Evolutionary conservation across 2,113 vertebrate genomes (phyloP).

Genomic region (Charadrius vociferus): DNA sequence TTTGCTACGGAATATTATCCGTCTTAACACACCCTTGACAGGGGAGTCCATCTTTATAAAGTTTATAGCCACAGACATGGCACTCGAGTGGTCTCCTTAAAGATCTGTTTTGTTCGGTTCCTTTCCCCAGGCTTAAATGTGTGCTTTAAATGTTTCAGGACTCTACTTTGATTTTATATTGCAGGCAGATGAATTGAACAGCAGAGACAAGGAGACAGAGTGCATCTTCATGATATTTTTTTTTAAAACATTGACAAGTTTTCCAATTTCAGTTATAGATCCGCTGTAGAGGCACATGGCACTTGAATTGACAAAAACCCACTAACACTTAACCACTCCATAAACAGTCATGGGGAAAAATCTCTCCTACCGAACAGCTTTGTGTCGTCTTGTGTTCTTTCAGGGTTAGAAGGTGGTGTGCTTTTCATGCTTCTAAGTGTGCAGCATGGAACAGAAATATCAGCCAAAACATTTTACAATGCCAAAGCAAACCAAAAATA

Average conservation of each 20-base stretch:
- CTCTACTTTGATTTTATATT: not conserved
- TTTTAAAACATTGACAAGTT: not conserved
- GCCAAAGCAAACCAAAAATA: not conserved
- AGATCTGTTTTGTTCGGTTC: not conserved
- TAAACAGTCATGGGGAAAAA: constrained; percentile 15
- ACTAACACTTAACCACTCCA: not conserved
- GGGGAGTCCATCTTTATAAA: constrained; percentile 1
- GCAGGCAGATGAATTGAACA: not conserved
- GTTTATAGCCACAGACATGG: not conserved
- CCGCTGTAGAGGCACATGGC: not conserved
- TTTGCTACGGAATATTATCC: not conserved
- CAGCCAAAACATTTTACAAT: not conserved
- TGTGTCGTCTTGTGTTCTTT: not conserved
- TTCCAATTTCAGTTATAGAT: not conserved
- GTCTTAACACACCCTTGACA: constrained; percentile 29
- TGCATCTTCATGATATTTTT: not conserved
- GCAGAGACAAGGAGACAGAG: not conserved
- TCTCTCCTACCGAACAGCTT: constrained; percentile 36
- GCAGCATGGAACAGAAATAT: not conserved
- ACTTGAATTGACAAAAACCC: not conserved
- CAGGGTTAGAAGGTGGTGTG: constrained; percentile 10
- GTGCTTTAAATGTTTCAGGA: not conserved
- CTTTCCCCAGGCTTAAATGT: constrained; percentile 32
- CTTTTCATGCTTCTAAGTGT: not conserved
- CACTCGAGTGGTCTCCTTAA: constrained; percentile 6